These are phyloP conservation scores for Rachycentron canadum DNA, from an alignment of 2,797 vertebrate genomes.

Conservation along the genomic window DNA sequence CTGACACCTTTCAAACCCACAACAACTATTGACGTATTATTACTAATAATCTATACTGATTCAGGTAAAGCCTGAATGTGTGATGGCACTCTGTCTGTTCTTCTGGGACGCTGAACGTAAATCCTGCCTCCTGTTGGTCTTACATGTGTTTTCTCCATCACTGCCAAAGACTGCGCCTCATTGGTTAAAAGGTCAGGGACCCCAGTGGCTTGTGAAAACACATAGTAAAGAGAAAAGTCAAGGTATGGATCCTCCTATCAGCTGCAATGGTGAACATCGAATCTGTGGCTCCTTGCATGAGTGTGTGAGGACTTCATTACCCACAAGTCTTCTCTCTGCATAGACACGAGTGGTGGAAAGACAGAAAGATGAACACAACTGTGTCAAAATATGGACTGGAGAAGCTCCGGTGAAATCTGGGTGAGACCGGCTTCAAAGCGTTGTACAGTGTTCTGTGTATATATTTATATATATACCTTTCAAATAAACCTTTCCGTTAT, in stretches of 20 bases:
- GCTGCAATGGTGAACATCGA: background rate
- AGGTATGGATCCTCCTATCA: conserved; percentile 3
- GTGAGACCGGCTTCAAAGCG: too few relatives aligned
- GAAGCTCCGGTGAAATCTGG: background rate
- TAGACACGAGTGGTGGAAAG: background rate
- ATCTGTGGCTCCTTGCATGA: background rate
- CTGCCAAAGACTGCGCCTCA: conserved; percentile 24
- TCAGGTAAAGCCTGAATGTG: background rate
- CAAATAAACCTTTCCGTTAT: too few relatives aligned
- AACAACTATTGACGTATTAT: background rate
- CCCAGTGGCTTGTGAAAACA: conserved; percentile 56
- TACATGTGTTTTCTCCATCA: conserved; percentile 66
- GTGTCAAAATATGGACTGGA: too few relatives aligned
- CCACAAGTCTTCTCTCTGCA: conserved; percentile 34
- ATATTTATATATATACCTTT: too few relatives aligned
- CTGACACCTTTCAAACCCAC: background rate
- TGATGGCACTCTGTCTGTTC: background rate
- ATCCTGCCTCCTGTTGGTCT: conserved; percentile 37
- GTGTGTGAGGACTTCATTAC: conserved; percentile 29
- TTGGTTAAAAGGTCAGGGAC: conserved; percentile 58
- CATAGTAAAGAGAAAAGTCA: conserved; percentile 13
- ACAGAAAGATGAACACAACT: background rate
- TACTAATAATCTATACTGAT: background rate
- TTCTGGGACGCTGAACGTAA: conserved; percentile 9
- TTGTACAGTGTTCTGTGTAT: too few relatives aligned